These are phyloP conservation scores for Ceyx margarethae DNA, from an alignment of 2,113 vertebrate species.

Conservation along the genomic window DNA sequence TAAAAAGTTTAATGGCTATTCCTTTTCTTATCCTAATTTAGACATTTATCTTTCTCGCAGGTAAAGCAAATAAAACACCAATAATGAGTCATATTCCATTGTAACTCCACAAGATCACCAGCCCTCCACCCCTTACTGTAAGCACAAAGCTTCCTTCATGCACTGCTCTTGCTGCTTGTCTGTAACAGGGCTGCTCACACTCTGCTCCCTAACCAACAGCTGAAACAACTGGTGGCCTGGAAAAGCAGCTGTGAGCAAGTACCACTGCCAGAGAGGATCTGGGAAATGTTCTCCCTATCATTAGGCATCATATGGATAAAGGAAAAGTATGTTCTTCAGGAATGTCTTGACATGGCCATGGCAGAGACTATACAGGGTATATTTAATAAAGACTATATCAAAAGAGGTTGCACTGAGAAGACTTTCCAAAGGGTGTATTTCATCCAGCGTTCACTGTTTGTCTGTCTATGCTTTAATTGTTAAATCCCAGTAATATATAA, in stretches of 20 bases:
- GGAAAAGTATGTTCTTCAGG: not conserved
- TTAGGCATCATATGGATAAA: not conserved
- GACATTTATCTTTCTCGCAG: not conserved
- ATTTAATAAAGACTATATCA: not conserved
- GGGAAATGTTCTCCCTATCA: not conserved
- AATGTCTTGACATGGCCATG: accelerated
- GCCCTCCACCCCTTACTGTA: accelerated
- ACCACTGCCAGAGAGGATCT: not conserved
- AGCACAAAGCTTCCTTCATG: not conserved
- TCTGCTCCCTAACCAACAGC: not conserved
- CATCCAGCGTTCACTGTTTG: accelerated
- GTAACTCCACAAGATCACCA: not conserved
- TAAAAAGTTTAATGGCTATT: not conserved
- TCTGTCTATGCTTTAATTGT: not conserved
- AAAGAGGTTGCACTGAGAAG: not conserved
- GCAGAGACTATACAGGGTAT: too few relatives aligned
- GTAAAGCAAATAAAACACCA: not conserved
- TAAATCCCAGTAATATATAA: not conserved
- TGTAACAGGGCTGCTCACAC: not conserved
- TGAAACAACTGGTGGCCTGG: accelerated
- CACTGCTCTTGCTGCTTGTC: not conserved
- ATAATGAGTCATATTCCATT: not conserved
- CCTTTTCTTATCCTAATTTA: not conserved
- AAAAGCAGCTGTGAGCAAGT: not conserved
- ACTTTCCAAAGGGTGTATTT: not conserved